phyloP scores from a whole-genome alignment of 2,888 invertebrate species.

The Nebria salina region DNA sequence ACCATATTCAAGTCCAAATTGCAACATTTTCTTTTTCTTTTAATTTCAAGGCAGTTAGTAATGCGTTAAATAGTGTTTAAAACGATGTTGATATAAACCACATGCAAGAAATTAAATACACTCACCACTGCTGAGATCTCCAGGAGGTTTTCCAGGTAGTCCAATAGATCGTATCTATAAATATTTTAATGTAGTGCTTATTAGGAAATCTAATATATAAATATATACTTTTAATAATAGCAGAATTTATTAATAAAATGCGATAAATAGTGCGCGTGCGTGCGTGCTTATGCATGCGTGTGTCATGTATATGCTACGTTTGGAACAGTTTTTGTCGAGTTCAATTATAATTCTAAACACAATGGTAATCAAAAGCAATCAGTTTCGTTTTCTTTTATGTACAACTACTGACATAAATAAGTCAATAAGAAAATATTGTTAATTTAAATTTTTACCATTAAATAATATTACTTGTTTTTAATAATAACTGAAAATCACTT shows the following conservation, averaged over 20 bases:
- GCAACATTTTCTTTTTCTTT: no score
- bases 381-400: background rate
- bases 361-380: background rate
- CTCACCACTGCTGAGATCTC: no score
- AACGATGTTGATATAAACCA: no score
- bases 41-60: no score
- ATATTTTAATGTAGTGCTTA: background rate
- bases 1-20: no score
- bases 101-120: no score
- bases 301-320: background rate
- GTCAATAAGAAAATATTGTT: background rate
- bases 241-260: background rate
- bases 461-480: no score
- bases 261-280: background rate
- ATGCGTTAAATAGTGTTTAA: no score
- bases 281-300: background rate
- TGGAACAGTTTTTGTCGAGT: background rate
- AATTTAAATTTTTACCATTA: no score
- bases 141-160: no score
- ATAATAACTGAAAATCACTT: no score
- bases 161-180: no score
- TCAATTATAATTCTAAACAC: background rate
- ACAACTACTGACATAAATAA: background rate
- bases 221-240: background rate
- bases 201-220: background rate